Evolutionary conservation across 2,888 invertebrate genomes (phyloP).

Genomic region (Tubulanus polymorphus): DNA sequence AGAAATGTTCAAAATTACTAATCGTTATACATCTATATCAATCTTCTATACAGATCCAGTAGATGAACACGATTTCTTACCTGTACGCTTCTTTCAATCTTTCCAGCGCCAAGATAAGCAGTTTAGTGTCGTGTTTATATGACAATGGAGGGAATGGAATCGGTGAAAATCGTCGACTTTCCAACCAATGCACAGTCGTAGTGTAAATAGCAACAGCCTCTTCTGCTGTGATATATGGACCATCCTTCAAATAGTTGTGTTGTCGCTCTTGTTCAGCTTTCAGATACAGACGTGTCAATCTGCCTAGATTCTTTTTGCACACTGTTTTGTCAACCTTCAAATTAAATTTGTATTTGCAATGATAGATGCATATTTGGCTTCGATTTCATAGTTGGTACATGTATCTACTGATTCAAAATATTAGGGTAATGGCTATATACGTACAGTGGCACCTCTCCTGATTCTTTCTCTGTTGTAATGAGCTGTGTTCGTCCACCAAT

Average conservation of each 20-base stretch:
- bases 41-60: neutral
- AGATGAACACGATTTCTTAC: constrained; percentile 30
- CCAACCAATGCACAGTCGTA: constrained; percentile 99
- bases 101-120: constrained; percentile 93
- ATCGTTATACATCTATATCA: neutral
- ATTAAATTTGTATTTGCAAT: no score
- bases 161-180: constrained; percentile 95
- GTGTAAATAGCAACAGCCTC: constrained; percentile 99
- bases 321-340: constrained; percentile 87
- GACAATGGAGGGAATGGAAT: constrained; percentile 99
- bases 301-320: constrained; percentile 98
- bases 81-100: constrained; percentile 93
- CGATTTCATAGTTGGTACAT: neutral
- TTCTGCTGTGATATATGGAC: constrained; percentile 98
- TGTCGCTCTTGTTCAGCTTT: constrained; percentile 98
- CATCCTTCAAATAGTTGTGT: constrained; percentile 99
- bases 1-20: neutral
- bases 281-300: constrained; percentile 92
- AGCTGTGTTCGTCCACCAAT: constrained; percentile 99
- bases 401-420: neutral
- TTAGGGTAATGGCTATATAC: constrained; percentile 12
- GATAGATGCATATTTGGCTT: neutral
- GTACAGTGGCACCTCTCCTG: constrained; percentile 91
- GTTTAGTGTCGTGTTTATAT: constrained; percentile 98
- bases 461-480: constrained; percentile 99